Base-by-base conservation (phyloP, 2,797 vertebrate genomes). In the Enteromius paludinosus region DNA sequence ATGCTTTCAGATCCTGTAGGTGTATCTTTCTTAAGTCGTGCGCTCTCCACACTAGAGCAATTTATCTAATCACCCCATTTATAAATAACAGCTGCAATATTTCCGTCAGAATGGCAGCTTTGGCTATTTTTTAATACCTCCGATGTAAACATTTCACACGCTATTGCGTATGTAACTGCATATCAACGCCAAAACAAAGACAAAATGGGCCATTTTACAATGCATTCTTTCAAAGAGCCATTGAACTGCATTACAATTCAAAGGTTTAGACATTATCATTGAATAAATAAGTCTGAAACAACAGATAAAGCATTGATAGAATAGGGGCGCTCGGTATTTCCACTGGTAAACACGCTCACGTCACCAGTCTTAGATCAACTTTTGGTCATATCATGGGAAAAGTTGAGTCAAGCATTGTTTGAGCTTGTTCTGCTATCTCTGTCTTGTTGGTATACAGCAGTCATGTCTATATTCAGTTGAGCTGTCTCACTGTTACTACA, bases 201-300 rank as follows among this genome's bases (percentile, higher is more conserved):
- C 14, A 81, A 54, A 66, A 52, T 4, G 56, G 20, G 15, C 8
- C n/a, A 30, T 82, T 66, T 54, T 89, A 88, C 82, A 33, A 85
- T 69, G 83, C 69, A 85, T 91, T 86, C 66, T 89, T 88, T 78
- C 86, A 89, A 86, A 79, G 79, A 91, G 87, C 86, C 88, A 89
- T 91, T 88, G 81, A 85, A 87, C 89, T 90, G 79, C 90, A 91
- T 90, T 88, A 83, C 87, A 81, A 90, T 90, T 70, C 78, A 86
- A 77, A 64, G 86, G 77, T 61, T 72, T 30, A 72, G 84, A 86
- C 76, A 82, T 90, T 95, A 94, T 95, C 94, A 88, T 87, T 93
- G 93, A 89, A 89, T 88, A 95, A 95, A 94, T 92, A 94, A 61
- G 90, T 89, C 89, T 92, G 91, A 72, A 89, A 87, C 66, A 81